Evolutionary conservation across 1,140 invertebrate species (phyloP), one percentile per base, ranked within the genome.

Genomic region (Ceratosolen fusciceps): DNA sequence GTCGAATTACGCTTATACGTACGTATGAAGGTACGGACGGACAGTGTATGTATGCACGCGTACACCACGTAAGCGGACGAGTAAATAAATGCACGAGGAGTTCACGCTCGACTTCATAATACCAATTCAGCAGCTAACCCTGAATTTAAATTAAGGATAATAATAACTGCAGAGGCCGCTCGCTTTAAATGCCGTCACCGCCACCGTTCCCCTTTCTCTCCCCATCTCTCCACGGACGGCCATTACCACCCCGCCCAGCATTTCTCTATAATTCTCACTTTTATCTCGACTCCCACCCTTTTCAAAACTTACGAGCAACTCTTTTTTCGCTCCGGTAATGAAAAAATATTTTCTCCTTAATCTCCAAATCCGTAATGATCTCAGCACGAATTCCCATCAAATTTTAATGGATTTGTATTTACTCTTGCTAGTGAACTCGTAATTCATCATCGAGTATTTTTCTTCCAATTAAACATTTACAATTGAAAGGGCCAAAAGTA

Each of bases 111-210:
- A n/a, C 31, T 54, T 10, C n/a, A n/a, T n/a, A n/a, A n/a, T n/a
- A 24, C 43, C 56, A 77, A 58, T 71, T 54, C 76, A 71, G 34
- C 52, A 49, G 29, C 68, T 37, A 62, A 60, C 43, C 67, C 58
- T 73, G 77, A 73, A 73, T 79, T 72, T 73, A 79, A 79, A 73
- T 79, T 62, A 39, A 79, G 70, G n/a, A 62, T 79, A 73, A 62
- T 79, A 73, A 78, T 72, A 71, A 71, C 65, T 71, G 47, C 52
- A 62, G 0, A 16, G 34, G 39, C 2, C n/a, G 52, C 70, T 52
- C 21, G 49, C 34, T 77, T 43, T 58, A 77, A 77, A 70, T 70
- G 31, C 29, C 14, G 14, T 0, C 31, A 43, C n/a, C 74, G 29
- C 29, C 21, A 34, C 21, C 56, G 31, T 16, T 14, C 31, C 7